Base-by-base conservation (phyloP, 2,113 vertebrate genomes). In the Odobenus rosmarus region DNA sequence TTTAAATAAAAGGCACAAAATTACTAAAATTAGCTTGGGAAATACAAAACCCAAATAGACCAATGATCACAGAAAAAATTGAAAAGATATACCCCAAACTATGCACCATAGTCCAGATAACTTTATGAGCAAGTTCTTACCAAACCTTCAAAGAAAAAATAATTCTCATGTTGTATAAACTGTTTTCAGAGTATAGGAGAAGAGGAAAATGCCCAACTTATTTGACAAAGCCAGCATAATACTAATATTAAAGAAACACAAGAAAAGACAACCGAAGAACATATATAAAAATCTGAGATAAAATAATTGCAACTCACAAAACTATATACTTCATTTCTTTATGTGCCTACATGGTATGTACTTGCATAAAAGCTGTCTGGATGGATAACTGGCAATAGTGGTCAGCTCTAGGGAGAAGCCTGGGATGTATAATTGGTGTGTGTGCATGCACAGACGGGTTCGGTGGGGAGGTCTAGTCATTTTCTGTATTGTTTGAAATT, bases 11-110 rank as follows among this genome's bases (percentile, higher is more conserved):
- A 85, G 31, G 1, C 26, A 62, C 0, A 14, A 19, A 93, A 80
- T 53, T 57, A 89, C 53, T 72, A 42, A 28, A 80, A 36, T 24
- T 82, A 57, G 57, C 13, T 93, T 10, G 31, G 87, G 57, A 91
- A 90, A 93, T 59, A 83, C 16, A 86, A 93, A 87, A 74, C 36
- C 51, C 61, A 49, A 84, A n/a, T 19, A 55, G 57, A 82, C 15
- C 26, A 94, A 79, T n/a, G 59, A 71, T 13, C 59, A 51, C 4
- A 81, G 46, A 79, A 93, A 74, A 93, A 90, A 62, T 1, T 39
- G 33, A 36, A 93, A 96, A 93, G 36, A 71, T 9, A 67, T 16
- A 62, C 36, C 72, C 28, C 42, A 79, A 85, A 80, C 15, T 39
- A 82, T 51, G 28, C 31, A 16, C 36, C 71, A 67, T 10, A 42